phyloP scores from a whole-genome alignment of 2,797 vertebrate genomes.

The Alectoris magna region DNA sequence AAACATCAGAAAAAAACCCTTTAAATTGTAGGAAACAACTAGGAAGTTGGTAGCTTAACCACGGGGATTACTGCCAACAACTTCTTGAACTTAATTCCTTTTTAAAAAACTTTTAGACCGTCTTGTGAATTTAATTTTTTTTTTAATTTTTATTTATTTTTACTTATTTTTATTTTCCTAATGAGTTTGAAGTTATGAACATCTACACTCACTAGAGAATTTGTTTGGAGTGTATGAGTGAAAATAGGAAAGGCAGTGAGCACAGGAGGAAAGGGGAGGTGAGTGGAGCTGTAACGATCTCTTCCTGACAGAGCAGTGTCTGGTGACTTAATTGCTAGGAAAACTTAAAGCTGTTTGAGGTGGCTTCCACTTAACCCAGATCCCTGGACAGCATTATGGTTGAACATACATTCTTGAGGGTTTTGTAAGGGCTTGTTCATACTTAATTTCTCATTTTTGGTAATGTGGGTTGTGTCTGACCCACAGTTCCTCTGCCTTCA shows the following conservation, averaged over 20 bases:
- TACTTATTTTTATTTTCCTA: background rate
- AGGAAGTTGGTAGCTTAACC: background rate
- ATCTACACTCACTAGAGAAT: background rate
- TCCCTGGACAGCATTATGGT: background rate
- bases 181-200: background rate
- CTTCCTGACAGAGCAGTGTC: background rate
- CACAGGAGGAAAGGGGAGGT: background rate
- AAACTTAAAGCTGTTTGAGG: background rate
- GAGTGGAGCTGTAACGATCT: background rate
- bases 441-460: background rate
- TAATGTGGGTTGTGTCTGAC: rapidly evolving
- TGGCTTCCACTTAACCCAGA: background rate
- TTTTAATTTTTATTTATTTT: background rate
- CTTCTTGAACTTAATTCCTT: background rate
- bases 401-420: rapidly evolving
- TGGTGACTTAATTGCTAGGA: background rate
- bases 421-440: background rate
- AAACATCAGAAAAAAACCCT: background rate
- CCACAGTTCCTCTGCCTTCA: background rate
- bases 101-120: background rate
- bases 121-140: background rate
- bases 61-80: background rate
- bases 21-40: background rate
- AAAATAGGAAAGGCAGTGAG: background rate
- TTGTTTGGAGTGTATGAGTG: background rate